Percentiles rank a stretch among this genome's conserved stretches.
phyloP scores from a whole-genome alignment of 2,113 vertebrate genomes.

The Catharus minimus region DNA sequence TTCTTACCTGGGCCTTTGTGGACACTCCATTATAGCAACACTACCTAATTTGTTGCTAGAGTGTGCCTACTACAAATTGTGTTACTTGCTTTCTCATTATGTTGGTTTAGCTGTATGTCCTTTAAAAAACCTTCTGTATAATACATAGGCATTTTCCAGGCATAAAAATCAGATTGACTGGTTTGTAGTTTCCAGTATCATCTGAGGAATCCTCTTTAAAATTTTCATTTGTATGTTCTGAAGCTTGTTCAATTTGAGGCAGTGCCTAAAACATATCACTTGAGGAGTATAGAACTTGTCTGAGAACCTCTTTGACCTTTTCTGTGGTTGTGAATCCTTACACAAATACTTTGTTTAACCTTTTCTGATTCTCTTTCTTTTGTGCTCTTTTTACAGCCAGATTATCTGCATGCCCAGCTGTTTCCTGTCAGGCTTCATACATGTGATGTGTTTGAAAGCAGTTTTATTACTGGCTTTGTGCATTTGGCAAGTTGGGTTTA shows the following conservation, averaged over 20 bases:
- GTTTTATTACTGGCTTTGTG: conserved; percentile 12
- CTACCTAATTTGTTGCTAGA: fast-evolving
- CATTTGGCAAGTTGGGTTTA: background rate
- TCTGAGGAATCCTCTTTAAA: background rate
- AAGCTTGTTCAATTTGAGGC: background rate
- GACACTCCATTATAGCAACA: background rate
- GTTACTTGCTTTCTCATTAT: background rate
- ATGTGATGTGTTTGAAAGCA: background rate
- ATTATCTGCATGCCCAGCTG: background rate
- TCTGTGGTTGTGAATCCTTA: background rate
- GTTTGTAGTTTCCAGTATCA: background rate
- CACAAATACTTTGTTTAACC: conserved; percentile 3
- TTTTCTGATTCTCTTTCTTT: background rate
- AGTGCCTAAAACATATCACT: background rate
- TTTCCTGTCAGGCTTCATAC: conserved; percentile 26
- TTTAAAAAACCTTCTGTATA: background rate
- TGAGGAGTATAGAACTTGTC: background rate
- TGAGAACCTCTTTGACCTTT: background rate
- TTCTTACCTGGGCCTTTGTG: background rate
- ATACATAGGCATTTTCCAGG: background rate
- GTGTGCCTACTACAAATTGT: background rate
- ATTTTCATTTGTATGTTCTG: background rate
- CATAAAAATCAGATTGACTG: background rate
- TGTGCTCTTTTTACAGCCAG: background rate
- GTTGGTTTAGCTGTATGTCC: background rate